Conservation (phyloP, 2,113 vertebrate species). For the Dunckerocampus dactyliophorus region DNA sequence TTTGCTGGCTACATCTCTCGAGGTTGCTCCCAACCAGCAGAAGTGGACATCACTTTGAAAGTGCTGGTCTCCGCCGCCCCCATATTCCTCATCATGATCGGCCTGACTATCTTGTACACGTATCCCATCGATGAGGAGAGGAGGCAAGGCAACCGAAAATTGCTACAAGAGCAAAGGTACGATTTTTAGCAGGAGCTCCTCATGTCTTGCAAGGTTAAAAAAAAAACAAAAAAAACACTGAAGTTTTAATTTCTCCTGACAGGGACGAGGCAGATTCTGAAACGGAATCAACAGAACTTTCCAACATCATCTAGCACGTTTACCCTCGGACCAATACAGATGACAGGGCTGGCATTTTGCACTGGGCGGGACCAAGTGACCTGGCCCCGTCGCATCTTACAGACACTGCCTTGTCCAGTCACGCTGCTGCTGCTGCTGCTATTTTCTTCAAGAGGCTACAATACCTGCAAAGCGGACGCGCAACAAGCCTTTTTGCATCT, state of each 20-base stretch:
- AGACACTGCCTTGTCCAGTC: conserved; percentile 35
- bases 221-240: background rate
- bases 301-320: conserved; percentile 44
- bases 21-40: conserved; percentile 81
- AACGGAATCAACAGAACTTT: conserved; percentile 56
- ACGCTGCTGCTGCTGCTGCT: conserved; percentile 23
- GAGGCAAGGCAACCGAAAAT: conserved; percentile 84
- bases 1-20: conserved; percentile 88
- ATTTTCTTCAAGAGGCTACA: background rate
- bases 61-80: conserved; percentile 86
- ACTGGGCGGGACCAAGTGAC: conserved; percentile 40
- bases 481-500: background rate
- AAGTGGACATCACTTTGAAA: conserved; percentile 84
- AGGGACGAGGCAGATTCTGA: conserved; percentile 72
- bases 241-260: conserved; percentile 2
- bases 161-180: conserved; percentile 84
- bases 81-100: conserved; percentile 81
- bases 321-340: conserved; percentile 20
- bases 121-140: conserved; percentile 89
- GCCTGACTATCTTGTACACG: conserved; percentile 82
- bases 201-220: background rate
- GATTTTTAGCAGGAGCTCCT: background rate
- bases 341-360: conserved; percentile 36
- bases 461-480: no score
- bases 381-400: conserved; percentile 12